phyloP scores from a whole-genome alignment of 2,113 vertebrate species.

The Leuciscus idus region DNA sequence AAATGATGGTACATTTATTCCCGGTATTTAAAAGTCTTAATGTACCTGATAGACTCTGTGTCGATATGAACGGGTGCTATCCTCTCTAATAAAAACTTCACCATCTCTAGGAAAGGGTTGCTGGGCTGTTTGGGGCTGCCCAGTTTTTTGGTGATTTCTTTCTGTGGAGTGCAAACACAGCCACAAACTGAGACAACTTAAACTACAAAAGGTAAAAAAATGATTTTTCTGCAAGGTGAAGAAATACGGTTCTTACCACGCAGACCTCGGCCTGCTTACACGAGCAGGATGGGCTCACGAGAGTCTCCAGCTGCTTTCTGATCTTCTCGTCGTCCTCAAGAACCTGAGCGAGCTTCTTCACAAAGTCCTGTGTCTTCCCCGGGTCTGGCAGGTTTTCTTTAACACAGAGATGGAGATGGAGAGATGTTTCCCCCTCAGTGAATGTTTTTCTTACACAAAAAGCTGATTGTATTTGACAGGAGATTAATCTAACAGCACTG shows the following conservation, averaged over 20 bases:
- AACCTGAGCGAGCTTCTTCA: conserved; percentile 98
- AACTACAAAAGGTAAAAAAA: neutral
- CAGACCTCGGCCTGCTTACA: conserved; percentile 97
- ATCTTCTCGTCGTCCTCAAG: conserved; percentile 96
- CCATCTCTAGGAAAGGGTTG: conserved; percentile 90
- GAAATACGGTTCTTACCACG: conserved; percentile 82
- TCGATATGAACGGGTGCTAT: conserved; percentile 98
- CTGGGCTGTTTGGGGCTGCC: conserved; percentile 90
- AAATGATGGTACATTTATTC: no score
- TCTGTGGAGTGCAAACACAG: conserved; percentile 70
- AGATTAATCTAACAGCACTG: neutral
- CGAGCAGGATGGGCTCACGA: conserved; percentile 95
- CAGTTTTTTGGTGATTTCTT: conserved; percentile 96
- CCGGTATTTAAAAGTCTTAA: neutral
- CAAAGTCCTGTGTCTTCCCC: conserved; percentile 98
- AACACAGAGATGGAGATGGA: neutral
- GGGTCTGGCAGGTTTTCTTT: conserved; percentile 94
- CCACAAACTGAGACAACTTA: neutral
- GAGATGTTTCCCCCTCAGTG: neutral
- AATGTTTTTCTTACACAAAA: neutral
- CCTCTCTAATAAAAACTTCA: conserved; percentile 88
- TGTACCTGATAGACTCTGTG: conserved; percentile 96
- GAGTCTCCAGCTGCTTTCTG: conserved; percentile 87
- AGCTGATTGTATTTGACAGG: neutral
- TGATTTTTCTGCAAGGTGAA: neutral